A percentile compares a stretch with the other conserved stretches of the same genome.
Evolutionary conservation across 2,113 vertebrate species (phyloP).

Genomic region (Phrynosoma platyrhinos): DNA sequence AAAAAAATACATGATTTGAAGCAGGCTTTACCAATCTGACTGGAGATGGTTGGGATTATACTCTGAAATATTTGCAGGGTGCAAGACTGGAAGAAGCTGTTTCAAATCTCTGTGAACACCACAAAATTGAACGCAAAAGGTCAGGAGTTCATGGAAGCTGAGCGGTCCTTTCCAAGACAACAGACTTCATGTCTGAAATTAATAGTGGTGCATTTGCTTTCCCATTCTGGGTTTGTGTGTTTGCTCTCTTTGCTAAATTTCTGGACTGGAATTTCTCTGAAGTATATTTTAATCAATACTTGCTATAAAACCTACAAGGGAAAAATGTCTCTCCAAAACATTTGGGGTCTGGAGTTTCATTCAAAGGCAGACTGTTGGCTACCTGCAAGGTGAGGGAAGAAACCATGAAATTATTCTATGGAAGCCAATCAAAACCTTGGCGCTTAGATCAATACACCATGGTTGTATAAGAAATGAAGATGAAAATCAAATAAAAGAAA

Average conservation of each 20-base stretch:
- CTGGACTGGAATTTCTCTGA: conserved; percentile 35
- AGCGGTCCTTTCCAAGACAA: conserved; percentile 36
- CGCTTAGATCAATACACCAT: neutral
- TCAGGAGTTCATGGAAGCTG: conserved; percentile 24
- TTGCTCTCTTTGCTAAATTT: conserved; percentile 1
- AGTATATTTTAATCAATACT: conserved; percentile 33
- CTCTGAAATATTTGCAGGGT: neutral
- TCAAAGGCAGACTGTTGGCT: conserved; percentile 31
- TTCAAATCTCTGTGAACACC: conserved; percentile 16
- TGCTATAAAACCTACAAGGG: conserved; percentile 45
- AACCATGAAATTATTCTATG: conserved; percentile 36
- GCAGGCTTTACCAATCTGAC: neutral
- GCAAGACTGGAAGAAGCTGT: neutral
- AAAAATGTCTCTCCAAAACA: conserved; percentile 3
- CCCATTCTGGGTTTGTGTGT: conserved; percentile 25
- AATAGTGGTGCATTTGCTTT: conserved; percentile 32
- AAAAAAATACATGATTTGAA: neutral
- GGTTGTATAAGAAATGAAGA: neutral
- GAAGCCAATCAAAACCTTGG: conserved; percentile 49
- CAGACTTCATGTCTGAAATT: conserved; percentile 34
- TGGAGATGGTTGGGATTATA: neutral
- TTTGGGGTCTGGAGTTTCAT: conserved; percentile 28
- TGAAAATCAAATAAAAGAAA: neutral
- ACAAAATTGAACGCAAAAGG: conserved; percentile 3
- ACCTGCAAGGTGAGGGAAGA: conserved; percentile 51